Percentiles rank a stretch among this genome's conserved stretches.
phyloP scores from a whole-genome alignment of 2,113 vertebrate species.

The Synchiropus splendidus region DNA sequence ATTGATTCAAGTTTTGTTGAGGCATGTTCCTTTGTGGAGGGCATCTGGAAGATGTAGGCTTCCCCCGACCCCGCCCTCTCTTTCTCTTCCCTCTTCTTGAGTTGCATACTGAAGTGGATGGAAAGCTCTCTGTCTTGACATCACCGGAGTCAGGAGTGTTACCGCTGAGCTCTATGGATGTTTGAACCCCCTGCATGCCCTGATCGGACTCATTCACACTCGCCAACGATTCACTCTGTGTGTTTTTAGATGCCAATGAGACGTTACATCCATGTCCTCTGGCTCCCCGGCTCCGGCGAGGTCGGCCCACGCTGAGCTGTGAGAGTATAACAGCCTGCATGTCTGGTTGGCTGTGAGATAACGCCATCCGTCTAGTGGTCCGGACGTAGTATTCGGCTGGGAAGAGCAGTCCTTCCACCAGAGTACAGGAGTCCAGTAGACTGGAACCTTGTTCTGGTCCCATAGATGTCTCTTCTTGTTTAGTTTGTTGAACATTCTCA shows the following conservation, averaged over 20 bases:
- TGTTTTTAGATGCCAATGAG: neutral
- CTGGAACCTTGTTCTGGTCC: neutral
- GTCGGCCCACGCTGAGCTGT: constrained; percentile 26
- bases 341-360: constrained; percentile 45
- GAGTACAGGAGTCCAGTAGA: constrained; percentile 39
- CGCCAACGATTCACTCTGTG: neutral
- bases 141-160: constrained; percentile 9
- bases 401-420: constrained; percentile 53
- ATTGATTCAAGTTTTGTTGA: neutral
- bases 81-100: constrained; percentile 17
- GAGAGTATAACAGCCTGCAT: constrained; percentile 35
- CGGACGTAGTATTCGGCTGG: constrained; percentile 56
- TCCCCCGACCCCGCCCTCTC: constrained; percentile 22
- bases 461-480: neutral
- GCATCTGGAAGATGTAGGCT: neutral
- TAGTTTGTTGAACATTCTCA: neutral
- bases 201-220: no score
- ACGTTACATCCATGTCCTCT: constrained; percentile 14
- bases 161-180: neutral
- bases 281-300: constrained; percentile 18
- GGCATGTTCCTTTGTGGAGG: neutral
- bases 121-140: neutral
- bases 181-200: neutral
- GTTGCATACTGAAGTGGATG: neutral
- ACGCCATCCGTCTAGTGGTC: constrained; percentile 53